phyloP scores from a whole-genome alignment of 30 jellyfish, hydroid and myxozoan species.

The Rhopilema esculentum region DNA sequence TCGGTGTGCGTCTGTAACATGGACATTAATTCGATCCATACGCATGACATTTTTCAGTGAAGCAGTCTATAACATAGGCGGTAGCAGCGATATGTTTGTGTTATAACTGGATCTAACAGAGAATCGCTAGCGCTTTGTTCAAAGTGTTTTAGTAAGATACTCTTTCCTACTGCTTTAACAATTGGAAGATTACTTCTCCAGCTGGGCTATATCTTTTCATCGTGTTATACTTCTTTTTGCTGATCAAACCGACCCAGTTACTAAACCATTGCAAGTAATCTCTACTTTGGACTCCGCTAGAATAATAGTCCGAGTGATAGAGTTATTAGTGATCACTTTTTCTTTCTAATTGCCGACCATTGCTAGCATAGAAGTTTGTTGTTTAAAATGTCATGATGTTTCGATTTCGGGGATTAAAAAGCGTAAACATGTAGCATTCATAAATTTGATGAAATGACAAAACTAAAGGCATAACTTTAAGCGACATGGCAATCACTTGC shows the following conservation, averaged over 20 bases:
- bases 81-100: conserved; percentile 32
- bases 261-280: conserved; percentile 39
- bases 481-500: no score
- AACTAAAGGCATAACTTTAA: no score
- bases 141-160: conserved; percentile 35
- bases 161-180: conserved; percentile 62
- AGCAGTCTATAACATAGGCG: conserved; percentile 19
- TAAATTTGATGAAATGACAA: neutral
- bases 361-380: neutral
- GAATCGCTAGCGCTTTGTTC: conserved; percentile 48
- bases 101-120: conserved; percentile 60
- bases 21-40: conserved; percentile 23
- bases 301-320: neutral
- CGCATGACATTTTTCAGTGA: neutral
- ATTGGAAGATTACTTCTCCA: conserved; percentile 56
- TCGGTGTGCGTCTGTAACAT: conserved; percentile 32
- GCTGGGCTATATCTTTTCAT: conserved; percentile 68
- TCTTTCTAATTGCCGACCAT: conserved; percentile 11
- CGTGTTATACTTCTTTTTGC: conserved; percentile 67
- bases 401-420: neutral
- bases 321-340: neutral
- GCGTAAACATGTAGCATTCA: neutral
- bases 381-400: neutral
- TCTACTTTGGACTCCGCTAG: conserved; percentile 48
- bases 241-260: conserved; percentile 76